Base-by-base conservation (phyloP, 2,888 invertebrate genomes). In the Epinotia demarniana region DNA sequence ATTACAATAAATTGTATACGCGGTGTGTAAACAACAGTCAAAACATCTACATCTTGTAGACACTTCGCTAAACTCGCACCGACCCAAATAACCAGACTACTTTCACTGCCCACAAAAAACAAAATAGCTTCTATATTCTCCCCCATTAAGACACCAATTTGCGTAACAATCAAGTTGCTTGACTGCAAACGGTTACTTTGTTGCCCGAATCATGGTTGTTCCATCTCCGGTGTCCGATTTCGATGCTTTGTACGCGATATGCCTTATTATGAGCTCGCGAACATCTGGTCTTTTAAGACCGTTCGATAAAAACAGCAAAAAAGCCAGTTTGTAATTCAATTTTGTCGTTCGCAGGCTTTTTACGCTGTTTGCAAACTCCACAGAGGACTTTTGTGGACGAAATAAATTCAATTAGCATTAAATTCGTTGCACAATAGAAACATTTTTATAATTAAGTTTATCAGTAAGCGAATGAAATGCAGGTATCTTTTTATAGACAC, bases 161-260 rank as follows among this genome's bases (percentile, higher is more conserved):
- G 81, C 57, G 78, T 83, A 83, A 70, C 79, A 80, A 76, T 79
- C 83, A 77, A 78, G 78, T 86, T 86, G 84, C 77, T 71, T 72
- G 78, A 75, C 79, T 77, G 87, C 81, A 87, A 82, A 81, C 80
- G 74, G 84, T 89, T 82, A 87, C 82, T 87, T 88, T 89, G 92
- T 86, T 80, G 82, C 80, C 81, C 83, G 86, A 88, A 89, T 88
- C 89, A 86, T 88, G 83, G 85, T 87, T 91, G 90, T 90, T 90
- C 92, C 92, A 92, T 92, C 93, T 90, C 89, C 90, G 92, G 94
- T 94, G 93, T 94, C 92, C 88, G 91, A 93, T 94, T 92, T 91
- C 94, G 89, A 90, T 89, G 89, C 91, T 92, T 94, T 94, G 92
- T 93, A 85, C 89, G 86, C 93, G 94, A 94, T 93, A 92, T 86